Evolutionary conservation across 2,797 vertebrate species (phyloP), one percentile per base, ranked within the genome.

Genomic region (Sandelia bainsii): DNA sequence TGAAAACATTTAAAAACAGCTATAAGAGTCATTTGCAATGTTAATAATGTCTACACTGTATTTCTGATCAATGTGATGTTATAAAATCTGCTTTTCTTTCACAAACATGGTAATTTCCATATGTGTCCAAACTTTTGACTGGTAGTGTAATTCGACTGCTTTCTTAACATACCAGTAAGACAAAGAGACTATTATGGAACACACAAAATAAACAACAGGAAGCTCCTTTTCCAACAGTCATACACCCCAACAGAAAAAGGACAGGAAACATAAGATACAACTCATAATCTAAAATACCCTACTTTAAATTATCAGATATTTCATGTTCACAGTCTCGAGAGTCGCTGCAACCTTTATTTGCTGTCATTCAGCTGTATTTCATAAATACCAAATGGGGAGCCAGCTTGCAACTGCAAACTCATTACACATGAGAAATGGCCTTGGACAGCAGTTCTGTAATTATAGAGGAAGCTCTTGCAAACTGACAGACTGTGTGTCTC

Each of bases 151-250:
- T 49, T 62, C n/a, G 8, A 62, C 23, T 45, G 56, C 63, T 80
- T 72, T 76, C 51, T 74, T 67, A 77, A 78, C 80, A 88, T 84
- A 89, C 84, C 80, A 66, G 23, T 8, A 42, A 76, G 61, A 50
- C 54, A 37, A 75, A 76, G 7, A 20, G 52, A 59, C 77, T 65
- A 79, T 75, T 77, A 65, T 59, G 34, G 72, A 79, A 77, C 69
- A 72, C 45, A 68, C 16, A 73, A 82, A 77, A 83, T 69, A 76
- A 74, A 83, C 62, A 90, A 82, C 84, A 89, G 85, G 90, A 92
- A 89, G 81, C 84, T 77, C 34, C 73, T 83, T 88, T 85, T 72
- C 76, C 58, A 85, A 66, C 69, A 60, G 75, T 62, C 63, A 70
- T 69, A 79, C 4, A 74, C 37, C 14, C 29, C 62, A 48, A 45